Evolutionary conservation across 2,888 invertebrate species (phyloP).

Genomic region (Drosophila aldrichi): DNA sequence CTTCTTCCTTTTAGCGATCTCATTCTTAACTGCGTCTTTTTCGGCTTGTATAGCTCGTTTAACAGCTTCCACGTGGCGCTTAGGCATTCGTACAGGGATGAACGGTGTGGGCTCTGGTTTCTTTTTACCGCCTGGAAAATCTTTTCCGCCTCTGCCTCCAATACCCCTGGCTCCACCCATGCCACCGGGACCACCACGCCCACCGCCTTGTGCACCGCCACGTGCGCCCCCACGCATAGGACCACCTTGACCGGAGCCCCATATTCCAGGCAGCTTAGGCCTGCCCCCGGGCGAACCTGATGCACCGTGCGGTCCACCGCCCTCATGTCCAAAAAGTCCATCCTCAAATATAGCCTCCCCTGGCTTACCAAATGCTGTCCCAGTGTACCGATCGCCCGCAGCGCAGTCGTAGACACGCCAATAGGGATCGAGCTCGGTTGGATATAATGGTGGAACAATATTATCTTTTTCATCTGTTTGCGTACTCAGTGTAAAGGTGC

Average conservation of each 20-base stretch:
- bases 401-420: constrained; percentile 76
- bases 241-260: constrained; percentile 25
- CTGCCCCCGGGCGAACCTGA: constrained; percentile 6
- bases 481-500: constrained; percentile 87
- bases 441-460: constrained; percentile 53
- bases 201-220: neutral
- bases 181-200: neutral
- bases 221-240: constrained; percentile 30
- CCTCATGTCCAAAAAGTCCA: constrained; percentile 54
- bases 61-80: constrained; percentile 15
- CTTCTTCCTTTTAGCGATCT: constrained; percentile 23
- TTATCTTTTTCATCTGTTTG: constrained; percentile 87
- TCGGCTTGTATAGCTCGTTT: constrained; percentile 14
- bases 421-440: constrained; percentile 59
- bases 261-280: neutral
- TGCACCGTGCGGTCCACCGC: constrained; percentile 55
- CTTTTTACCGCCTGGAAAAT: constrained; percentile 34
- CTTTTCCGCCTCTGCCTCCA: constrained; percentile 12
- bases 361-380: constrained; percentile 50
- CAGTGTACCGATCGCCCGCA: constrained; percentile 60
- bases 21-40: constrained; percentile 19
- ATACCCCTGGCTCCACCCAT: neutral
- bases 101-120: constrained; percentile 12
- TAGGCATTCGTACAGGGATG: constrained; percentile 47
- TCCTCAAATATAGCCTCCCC: constrained; percentile 58